Evolutionary conservation across 2,888 invertebrate species (phyloP).

Genomic region (Drosophila neutralis): DNA sequence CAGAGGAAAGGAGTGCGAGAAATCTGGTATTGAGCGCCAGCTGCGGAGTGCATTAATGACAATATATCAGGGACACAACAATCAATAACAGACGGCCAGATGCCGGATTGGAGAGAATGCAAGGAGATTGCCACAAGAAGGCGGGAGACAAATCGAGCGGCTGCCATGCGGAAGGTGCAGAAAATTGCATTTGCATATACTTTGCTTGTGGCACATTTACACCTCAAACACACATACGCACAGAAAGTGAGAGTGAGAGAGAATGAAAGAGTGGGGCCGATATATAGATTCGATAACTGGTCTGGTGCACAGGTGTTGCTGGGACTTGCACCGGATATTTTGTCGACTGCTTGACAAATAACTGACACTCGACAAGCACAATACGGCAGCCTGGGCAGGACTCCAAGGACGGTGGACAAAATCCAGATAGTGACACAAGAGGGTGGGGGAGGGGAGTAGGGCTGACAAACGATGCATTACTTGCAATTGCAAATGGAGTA

Average conservation of each 20-base stretch:
- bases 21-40: slow-evolving; percentile 15
- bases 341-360: slow-evolving; percentile 50
- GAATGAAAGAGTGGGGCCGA: not conserved
- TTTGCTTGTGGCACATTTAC: slow-evolving; percentile 61
- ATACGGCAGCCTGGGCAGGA: not conserved
- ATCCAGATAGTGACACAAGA: not conserved
- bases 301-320: slow-evolving; percentile 23
- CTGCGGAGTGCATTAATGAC: slow-evolving; percentile 5
- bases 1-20: slow-evolving; percentile 8
- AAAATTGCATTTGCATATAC: slow-evolving; percentile 77
- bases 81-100: slow-evolving; percentile 5
- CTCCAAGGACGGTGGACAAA: slow-evolving; percentile 5
- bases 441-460: not conserved
- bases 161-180: slow-evolving; percentile 74
- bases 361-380: slow-evolving; percentile 30
- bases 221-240: slow-evolving; percentile 27
- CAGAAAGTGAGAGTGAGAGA: not conserved
- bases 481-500: slow-evolving; percentile 22
- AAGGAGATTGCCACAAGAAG: slow-evolving; percentile 22
- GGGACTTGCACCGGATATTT: slow-evolving; percentile 9
- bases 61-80: slow-evolving; percentile 28
- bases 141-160: slow-evolving; percentile 59
- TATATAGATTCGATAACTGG: not conserved
- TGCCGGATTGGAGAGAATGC: not conserved
- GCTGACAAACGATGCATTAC: slow-evolving; percentile 1